Percentiles rank a stretch among this genome's conserved stretches.
Evolutionary conservation across 2,113 vertebrate species (phyloP).

Genomic region (Colius striatus): DNA sequence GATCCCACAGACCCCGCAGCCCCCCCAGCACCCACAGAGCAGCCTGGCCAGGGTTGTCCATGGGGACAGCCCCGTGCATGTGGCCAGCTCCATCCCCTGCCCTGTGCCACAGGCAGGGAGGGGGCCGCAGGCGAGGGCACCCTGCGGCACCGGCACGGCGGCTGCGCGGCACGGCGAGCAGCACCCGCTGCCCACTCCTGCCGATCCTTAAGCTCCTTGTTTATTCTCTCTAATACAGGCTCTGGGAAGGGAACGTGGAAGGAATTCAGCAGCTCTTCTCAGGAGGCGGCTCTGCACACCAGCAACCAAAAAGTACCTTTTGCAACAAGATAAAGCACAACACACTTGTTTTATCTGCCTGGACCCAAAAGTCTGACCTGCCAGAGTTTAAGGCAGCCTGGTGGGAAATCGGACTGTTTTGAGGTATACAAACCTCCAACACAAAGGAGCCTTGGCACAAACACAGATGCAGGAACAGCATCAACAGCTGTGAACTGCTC

Average conservation of each 20-base stretch:
- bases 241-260: background rate
- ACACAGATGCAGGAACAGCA: background rate
- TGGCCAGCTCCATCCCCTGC: background rate
- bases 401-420: slow-evolving; percentile 7
- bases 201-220: background rate
- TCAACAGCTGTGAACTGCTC: background rate
- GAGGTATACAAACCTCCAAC: background rate
- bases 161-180: background rate
- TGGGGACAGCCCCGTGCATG: fast-evolving
- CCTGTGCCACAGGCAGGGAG: background rate
- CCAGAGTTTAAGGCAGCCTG: background rate
- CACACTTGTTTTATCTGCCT: background rate
- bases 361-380: background rate
- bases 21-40: fast-evolving
- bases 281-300: background rate
- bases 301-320: background rate
- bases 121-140: fast-evolving
- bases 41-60: background rate
- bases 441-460: background rate
- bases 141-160: background rate
- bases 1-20: background rate
- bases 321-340: background rate
- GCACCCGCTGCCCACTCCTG: background rate
- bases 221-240: background rate
- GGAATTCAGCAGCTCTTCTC: background rate